Evolutionary conservation across 1,140 invertebrate species (phyloP), one percentile per base, ranked within the genome.

Genomic region (Plutomurus gul): DNA sequence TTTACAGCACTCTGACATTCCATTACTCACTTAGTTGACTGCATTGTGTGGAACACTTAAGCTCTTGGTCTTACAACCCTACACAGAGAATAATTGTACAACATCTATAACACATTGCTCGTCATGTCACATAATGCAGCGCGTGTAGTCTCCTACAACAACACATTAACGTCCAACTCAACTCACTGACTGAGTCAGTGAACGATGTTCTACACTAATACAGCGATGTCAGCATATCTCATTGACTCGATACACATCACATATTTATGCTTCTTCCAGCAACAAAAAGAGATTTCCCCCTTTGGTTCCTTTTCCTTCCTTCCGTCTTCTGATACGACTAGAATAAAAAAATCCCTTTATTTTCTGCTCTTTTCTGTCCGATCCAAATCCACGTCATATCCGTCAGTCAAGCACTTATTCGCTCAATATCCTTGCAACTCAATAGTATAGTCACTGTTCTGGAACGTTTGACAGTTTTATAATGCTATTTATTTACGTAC

Each of bases 1-100:
- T 65, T 65, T 65, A 65, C 56, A 65, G 18, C 56, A 65, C 30
- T 65, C 56, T 65, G 56, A 65, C 56, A 65, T 65, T 65, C 56
- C 56, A 65, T 65, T 65, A 65, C 56, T 65, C 56, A 65, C 56
- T 65, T 65, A 65, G 56, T 65, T 65, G 56, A 65, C 56, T 65
- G 56, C 56, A 65, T 65, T 65, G 56, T 65, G 56, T 65, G 56
- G 56, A 65, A 65, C 56, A 65, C 56, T 65, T 65, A 65, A 65
- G 56, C 56, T 65, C 56, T n/a, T 65, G 25, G 16, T 65, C 56
- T 65, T 65, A 65, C 56, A 65, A 33, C 56, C 25, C 56, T 65
- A 65, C 56, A 65, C 25, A 65, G 56, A 65, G 56, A 65, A 65
- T 65, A 65, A 65, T 65, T 65, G 56, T 65, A 65, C 22, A 65